Conservation (phyloP, 1,140 invertebrate species). For the Bombus confusus region DNA sequence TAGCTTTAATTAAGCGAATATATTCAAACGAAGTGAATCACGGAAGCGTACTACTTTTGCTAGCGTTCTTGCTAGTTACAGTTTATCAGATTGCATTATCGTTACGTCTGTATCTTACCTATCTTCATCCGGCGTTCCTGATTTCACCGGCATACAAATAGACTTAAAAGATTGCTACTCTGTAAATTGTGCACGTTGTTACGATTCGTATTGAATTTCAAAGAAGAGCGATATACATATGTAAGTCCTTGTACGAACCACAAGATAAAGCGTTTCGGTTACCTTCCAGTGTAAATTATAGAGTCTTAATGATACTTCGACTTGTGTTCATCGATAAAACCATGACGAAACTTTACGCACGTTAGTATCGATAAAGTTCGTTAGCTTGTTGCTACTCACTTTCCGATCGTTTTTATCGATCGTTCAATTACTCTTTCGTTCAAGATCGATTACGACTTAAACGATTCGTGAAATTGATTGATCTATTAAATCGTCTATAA, state of each 20-base stretch:
- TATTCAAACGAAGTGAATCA: constrained; percentile 10
- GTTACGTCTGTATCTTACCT: neutral
- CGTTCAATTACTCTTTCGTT: too few species aligned
- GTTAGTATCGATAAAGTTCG: neutral
- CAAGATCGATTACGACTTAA: neutral
- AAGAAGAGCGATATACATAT: neutral
- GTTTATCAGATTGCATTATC: constrained; percentile 26
- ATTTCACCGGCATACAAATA: constrained; percentile 19
- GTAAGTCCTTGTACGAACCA: neutral
- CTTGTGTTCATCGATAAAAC: neutral
- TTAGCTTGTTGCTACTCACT: neutral
- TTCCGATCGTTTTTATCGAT: neutral
- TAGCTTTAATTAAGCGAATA: constrained; percentile 6
- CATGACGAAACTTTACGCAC: neutral
- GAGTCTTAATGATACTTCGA: constrained; percentile 22
- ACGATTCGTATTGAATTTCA: constrained; percentile 5
- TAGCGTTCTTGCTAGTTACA: neutral
- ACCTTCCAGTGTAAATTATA: neutral
- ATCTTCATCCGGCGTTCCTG: neutral
- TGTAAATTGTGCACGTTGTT: neutral
- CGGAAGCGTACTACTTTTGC: constrained; percentile 25
- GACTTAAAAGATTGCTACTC: neutral
- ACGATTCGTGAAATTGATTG: neutral
- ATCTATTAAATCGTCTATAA: neutral
- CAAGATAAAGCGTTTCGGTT: neutral